Evolutionary conservation across 2,797 vertebrate genomes (phyloP).

Genomic region (Coluber constrictor): DNA sequence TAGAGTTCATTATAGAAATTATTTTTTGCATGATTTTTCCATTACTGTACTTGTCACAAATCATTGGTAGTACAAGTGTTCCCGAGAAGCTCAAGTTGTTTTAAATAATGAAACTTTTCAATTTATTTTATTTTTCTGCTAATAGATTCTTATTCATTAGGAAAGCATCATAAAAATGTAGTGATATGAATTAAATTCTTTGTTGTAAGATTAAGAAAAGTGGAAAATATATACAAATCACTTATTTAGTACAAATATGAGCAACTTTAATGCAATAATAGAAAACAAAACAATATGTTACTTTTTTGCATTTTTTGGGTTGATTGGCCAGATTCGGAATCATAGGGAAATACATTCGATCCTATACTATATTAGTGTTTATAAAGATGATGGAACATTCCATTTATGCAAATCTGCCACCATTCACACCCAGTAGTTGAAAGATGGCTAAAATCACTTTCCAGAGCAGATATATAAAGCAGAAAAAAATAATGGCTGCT

Average conservation of each 20-base stretch:
- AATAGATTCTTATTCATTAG: not conserved
- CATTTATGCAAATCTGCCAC: not conserved
- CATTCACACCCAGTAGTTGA: not conserved
- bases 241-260: not conserved
- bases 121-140: not conserved
- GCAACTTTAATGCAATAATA: not conserved
- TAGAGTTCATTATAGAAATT: not conserved
- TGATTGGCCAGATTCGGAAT: not conserved
- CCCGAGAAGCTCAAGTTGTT: not conserved
- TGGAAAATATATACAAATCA: not conserved
- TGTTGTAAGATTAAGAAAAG: not conserved
- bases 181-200: not conserved
- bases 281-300: not conserved
- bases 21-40: not conserved
- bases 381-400: not conserved
- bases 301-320: not conserved
- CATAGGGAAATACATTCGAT: not conserved
- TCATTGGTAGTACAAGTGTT: not conserved
- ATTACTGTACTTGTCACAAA: not conserved
- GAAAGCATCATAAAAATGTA: not conserved
- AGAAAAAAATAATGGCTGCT: not conserved
- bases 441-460: not conserved
- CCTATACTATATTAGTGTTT: not conserved
- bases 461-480: not conserved
- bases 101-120: not conserved